Evolutionary conservation across 23 tunicate genomes (phyloP).

Genomic region (Halocynthia roretzi): DNA sequence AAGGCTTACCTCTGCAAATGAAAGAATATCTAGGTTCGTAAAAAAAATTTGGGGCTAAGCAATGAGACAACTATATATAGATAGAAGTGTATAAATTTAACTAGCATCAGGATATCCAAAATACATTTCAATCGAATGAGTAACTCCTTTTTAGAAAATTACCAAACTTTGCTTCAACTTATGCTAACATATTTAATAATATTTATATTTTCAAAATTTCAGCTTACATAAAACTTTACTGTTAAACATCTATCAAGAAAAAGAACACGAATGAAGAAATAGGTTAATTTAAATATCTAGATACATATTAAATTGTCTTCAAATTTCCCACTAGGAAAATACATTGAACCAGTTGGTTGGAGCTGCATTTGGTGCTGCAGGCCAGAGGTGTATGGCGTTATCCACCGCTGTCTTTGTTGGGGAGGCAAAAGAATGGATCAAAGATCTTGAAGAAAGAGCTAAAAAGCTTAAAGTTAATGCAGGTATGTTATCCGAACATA

Average conservation of each 20-base stretch:
- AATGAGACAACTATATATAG: no score
- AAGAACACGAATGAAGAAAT: not conserved
- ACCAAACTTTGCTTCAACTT: no score
- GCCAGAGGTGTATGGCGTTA: conserved; percentile 97
- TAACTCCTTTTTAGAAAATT: no score
- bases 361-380: conserved; percentile 99
- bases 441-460: conserved; percentile 83
- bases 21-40: no score
- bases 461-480: conserved; percentile 82
- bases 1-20: no score
- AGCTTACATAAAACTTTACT: not conserved
- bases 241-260: not conserved
- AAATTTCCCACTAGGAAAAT: conserved; percentile 52
- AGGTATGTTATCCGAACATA: conserved; percentile 22
- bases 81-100: no score
- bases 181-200: not conserved
- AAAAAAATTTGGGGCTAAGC: no score
- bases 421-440: conserved; percentile 88
- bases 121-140: no score
- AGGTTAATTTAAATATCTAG: not conserved
- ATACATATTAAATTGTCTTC: not conserved
- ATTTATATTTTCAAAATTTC: not conserved
- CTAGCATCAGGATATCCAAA: no score
- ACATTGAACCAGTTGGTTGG: conserved; percentile 97
- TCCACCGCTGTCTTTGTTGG: conserved; percentile 98